Evolutionary conservation across 2,888 invertebrate species (phyloP), one percentile per base, ranked within the genome.

Genomic region (Subacronicta megacephala): DNA sequence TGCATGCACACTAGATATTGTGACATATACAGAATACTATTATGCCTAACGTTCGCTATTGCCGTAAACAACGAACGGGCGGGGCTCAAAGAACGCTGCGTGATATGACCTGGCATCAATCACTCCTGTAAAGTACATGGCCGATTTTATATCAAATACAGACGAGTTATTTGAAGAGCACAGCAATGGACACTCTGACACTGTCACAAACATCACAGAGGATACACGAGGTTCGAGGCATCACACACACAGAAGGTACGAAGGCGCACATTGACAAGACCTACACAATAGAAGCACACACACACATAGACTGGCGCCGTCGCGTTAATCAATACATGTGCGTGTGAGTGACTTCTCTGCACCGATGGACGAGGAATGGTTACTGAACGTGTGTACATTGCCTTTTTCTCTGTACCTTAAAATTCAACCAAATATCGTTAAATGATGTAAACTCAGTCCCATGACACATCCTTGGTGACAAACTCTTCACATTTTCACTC

Each of bases 271-370:
- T 86, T 80, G 81, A 85, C 86, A 80, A 81, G 81, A 80, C 70
- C 69, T 59, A 84, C 84, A 87, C 84, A 75, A 70, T 81, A 78
- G 90, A 88, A 87, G 89, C 90, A 90, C 90, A 91, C 89, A 91
- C 89, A 91, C 85, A 90, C 87, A 85, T 72, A 88, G 88, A 90
- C 88, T 88, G 89, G 89, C 90, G 93, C 91, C 92, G 90, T 94
- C 95, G 91, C 90, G 85, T 87, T 90, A 90, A 92, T 95, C 95
- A 95, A 95, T 95, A 95, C 95, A 95, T 95, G 95, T 95, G 95
- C 94, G 94, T 95, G 95, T 95, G 95, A 95, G 95, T 95, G 94
- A 91, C 85, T 84, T 83, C 82, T 85, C 82, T 81, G 80, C 85
- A 82, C 84, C 82, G 81, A 82, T 80, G 82, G 87, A 84, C 78